phyloP scores from a whole-genome alignment of 1,140 invertebrate genomes.

The Philaenus spumarius region DNA sequence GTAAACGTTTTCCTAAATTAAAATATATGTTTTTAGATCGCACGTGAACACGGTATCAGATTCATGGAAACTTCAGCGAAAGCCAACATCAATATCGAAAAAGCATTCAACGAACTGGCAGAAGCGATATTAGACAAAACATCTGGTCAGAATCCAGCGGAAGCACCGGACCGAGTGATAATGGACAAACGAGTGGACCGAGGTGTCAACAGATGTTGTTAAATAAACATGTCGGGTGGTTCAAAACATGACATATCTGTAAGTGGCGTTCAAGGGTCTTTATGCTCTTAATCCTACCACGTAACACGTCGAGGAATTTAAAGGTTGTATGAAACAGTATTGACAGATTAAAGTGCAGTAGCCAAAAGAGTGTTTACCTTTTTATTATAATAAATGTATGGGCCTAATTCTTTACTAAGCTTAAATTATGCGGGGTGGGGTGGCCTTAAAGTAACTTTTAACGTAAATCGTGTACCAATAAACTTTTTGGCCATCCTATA shows the following conservation, averaged over 20 bases:
- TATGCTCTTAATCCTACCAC: too few relatives aligned
- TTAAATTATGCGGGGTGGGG: too few relatives aligned
- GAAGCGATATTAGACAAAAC: constrained; percentile 92
- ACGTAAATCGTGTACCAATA: too few relatives aligned
- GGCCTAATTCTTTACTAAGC: too few relatives aligned
- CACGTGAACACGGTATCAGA: constrained; percentile 93
- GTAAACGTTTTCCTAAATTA: too few relatives aligned
- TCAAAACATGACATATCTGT: constrained; percentile 11
- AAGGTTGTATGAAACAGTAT: too few relatives aligned
- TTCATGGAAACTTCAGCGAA: constrained; percentile 99
- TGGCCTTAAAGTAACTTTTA: too few relatives aligned
- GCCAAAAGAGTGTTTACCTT: too few relatives aligned
- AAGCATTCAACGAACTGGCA: constrained; percentile 93
- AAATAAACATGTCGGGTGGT: neutral
- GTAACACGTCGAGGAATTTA: too few relatives aligned
- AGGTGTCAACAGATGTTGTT: constrained; percentile 28
- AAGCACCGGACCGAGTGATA: constrained; percentile 58
- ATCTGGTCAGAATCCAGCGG: constrained; percentile 55
- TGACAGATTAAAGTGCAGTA: too few relatives aligned
- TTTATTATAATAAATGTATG: too few relatives aligned
- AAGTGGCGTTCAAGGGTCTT: constrained; percentile 12
- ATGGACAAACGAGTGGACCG: constrained; percentile 28
- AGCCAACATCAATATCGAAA: constrained; percentile 95
- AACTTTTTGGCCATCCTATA: too few relatives aligned
- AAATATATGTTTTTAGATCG: constrained; percentile 76